Conservation (phyloP, 2,888 invertebrate genomes). For the Chymomyza fuscimana region DNA sequence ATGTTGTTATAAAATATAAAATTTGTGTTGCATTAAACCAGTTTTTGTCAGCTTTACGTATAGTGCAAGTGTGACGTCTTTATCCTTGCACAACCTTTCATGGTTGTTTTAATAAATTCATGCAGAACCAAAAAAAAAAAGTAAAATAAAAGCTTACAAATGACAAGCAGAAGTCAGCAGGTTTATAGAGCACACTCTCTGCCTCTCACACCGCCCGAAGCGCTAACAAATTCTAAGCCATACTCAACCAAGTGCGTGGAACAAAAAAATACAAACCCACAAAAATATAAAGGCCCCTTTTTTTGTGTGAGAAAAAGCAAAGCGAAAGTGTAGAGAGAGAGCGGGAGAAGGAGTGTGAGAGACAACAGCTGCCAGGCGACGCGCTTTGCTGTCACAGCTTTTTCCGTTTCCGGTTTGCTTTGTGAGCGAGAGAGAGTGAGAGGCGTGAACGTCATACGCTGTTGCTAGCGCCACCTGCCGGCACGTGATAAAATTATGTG, state of each 20-base stretch:
- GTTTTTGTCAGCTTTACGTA: not conserved
- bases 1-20: too few relatives aligned
- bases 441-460: not conserved
- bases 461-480: slow-evolving; percentile 33
- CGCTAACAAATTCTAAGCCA: too few relatives aligned
- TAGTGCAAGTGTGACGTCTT: too few relatives aligned
- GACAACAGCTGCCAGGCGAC: not conserved
- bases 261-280: not conserved
- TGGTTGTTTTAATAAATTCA: not conserved
- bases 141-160: not conserved
- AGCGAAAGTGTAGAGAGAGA: not conserved
- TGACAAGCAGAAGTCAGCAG: not conserved
- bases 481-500: slow-evolving; percentile 30
- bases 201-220: too few relatives aligned
- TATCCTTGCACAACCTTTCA: too few relatives aligned
- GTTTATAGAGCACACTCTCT: too few relatives aligned
- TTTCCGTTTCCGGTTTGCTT: slow-evolving; percentile 38
- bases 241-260: not conserved
- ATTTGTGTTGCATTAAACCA: not conserved
- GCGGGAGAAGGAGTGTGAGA: not conserved
- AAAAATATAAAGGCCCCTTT: not conserved
- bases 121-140: not conserved
- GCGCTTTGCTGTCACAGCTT: slow-evolving; percentile 28
- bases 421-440: not conserved
- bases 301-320: not conserved